These are phyloP conservation scores for Cantharis flavilabris DNA, from an alignment of 2,888 invertebrate species.

Conservation along the genomic window DNA sequence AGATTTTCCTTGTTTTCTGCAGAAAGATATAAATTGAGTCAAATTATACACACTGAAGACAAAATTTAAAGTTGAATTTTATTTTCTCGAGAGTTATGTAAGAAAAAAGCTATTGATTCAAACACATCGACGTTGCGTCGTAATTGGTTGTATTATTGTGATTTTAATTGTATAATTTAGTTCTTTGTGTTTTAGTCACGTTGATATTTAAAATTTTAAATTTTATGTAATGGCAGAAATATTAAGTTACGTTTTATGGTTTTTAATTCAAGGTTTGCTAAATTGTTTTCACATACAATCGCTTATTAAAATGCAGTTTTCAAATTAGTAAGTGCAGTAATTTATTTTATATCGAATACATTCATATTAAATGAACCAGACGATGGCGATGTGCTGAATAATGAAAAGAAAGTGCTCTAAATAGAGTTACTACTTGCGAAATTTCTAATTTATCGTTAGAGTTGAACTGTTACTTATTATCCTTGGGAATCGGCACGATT, in stretches of 20 bases:
- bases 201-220: background rate
- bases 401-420: constrained; percentile 28
- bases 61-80: background rate
- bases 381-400: background rate
- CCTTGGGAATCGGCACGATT: constrained; percentile 18
- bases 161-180: background rate
- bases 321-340: background rate
- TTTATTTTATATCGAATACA: background rate
- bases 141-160: background rate
- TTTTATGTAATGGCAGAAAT: background rate
- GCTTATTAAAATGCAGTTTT: background rate
- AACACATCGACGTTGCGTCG: background rate
- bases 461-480: constrained; percentile 13
- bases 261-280: background rate
- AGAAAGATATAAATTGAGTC: background rate
- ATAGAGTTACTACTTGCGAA: constrained; percentile 20
- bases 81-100: background rate
- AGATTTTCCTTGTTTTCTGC: background rate
- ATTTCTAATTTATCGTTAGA: constrained; percentile 25
- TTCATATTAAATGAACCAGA: background rate
- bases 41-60: background rate
- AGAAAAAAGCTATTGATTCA: background rate
- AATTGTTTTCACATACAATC: background rate
- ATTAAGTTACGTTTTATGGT: background rate
- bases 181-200: background rate